Base-by-base conservation (phyloP, 2,888 invertebrate species). In the Pecten maximus region DNA sequence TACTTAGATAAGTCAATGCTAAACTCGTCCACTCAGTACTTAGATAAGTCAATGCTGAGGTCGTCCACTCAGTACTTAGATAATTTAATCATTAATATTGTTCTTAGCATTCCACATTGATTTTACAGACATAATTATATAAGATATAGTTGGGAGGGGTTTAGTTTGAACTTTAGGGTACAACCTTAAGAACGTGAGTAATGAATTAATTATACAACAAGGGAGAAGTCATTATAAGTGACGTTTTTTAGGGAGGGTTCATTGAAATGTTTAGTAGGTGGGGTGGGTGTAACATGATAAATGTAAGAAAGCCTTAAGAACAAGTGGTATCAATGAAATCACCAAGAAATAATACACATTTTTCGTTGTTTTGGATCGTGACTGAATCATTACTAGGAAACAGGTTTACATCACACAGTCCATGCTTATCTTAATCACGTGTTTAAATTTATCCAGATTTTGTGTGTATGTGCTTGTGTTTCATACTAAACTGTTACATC, bases 361-460 rank as follows among this genome's bases (percentile, higher is more conserved):
- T 74, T 74, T 1, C 74, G 1, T 74, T 74, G 74, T 74, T 28
- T 74, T 74, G 74, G 74, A 10, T 35, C 74, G 74, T 74, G 74
- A 74, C 74, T 74, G 28, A 28, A 74, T 74, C 74, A 74, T 74
- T 74, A 74, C 35, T 12, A 35, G 74, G 35, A 74, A 74, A 35
- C 74, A 74, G 8, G 74, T 74, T 28, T 15, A 74, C 35, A 74
- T 74, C 74, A 28, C 35, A 35, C 74, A 35, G 74, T 74, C 35
- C 35, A 6, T 4, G 74, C 74, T 74, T 74, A 74, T 74, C 74
- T 28, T 74, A 74, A 74, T 74, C 74, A 74, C 8, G 35, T 12
- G 74, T 74, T 74, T 74, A 74, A 74, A 35, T 74, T 74, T 74
- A 74, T 4, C 74, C 74, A 74, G 74, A 74, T 74, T 74, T 74